These are phyloP conservation scores for Erpobdella octoculata DNA, from an alignment of 2,888 invertebrate species.

Conservation along the genomic window DNA sequence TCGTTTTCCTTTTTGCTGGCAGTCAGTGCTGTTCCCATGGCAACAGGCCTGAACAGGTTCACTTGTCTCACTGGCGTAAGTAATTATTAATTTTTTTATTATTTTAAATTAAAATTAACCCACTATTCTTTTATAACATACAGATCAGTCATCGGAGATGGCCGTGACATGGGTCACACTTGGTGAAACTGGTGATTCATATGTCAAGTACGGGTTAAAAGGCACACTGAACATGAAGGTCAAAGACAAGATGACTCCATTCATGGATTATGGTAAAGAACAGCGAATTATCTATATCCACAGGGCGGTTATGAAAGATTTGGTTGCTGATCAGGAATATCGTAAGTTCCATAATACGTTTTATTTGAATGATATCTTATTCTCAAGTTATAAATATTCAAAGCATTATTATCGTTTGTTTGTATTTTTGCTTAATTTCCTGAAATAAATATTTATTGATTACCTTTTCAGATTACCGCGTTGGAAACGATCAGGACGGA, in stretches of 20 bases:
- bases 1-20: no score
- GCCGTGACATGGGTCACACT: conserved; percentile 19
- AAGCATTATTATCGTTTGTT: no score
- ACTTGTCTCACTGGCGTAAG: no score
- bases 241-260: neutral
- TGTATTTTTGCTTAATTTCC: no score
- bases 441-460: neutral
- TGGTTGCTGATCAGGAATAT: conserved; percentile 37
- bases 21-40: no score
- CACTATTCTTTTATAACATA: neutral
- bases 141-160: conserved; percentile 8
- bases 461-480: conserved; percentile 45
- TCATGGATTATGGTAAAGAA: conserved; percentile 44
- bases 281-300: conserved; percentile 45
- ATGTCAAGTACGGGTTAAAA: neutral
- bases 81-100: no score
- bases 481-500: conserved; percentile 54
- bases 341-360: neutral
- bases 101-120: no score
- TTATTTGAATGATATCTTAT: no score
- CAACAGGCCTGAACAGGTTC: no score
- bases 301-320: conserved; percentile 40
- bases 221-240: neutral
- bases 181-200: neutral
- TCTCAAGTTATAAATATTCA: no score